These are phyloP conservation scores for Austrolebias charrua DNA, from an alignment of 2,797 vertebrate genomes.

Conservation along the genomic window DNA sequence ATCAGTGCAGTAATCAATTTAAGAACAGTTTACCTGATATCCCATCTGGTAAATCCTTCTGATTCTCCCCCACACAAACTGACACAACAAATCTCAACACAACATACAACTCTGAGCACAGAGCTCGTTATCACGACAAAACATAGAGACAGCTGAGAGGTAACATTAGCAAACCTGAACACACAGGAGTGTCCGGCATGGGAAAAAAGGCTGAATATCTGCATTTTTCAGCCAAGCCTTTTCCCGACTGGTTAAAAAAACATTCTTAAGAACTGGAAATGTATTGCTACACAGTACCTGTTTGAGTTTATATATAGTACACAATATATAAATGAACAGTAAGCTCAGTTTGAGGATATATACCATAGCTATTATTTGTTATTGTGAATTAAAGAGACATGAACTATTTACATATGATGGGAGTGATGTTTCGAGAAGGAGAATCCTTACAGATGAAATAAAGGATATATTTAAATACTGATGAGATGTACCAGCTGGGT, in stretches of 20 bases:
- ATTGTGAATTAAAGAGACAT: constrained; percentile 36
- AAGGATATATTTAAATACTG: constrained; percentile 29
- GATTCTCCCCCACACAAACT: constrained; percentile 57
- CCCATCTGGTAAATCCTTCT: too few species aligned
- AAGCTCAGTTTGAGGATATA: constrained; percentile 66
- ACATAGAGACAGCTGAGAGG: constrained; percentile 66
- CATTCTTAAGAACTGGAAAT: constrained; percentile 74
- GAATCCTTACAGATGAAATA: constrained; percentile 22
- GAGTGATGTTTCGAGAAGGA: constrained; percentile 56
- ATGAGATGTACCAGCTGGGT: constrained; percentile 30
- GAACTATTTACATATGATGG: constrained; percentile 64
- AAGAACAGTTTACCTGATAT: constrained; percentile 72
- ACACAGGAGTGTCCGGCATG: constrained; percentile 62
- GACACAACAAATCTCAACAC: constrained; percentile 50
- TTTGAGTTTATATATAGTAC: constrained; percentile 60
- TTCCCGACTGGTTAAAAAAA: constrained; percentile 68
- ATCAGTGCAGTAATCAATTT: constrained; percentile 72
- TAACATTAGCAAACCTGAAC: constrained; percentile 78
- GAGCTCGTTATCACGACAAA: constrained; percentile 56
- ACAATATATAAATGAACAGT: constrained; percentile 66
- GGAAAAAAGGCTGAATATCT: constrained; percentile 44
- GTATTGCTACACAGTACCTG: constrained; percentile 80
- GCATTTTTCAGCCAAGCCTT: constrained; percentile 57
- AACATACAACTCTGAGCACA: constrained; percentile 58
- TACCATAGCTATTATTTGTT: constrained; percentile 49